phyloP scores from a whole-genome alignment of 2,888 invertebrate species.

The Amiota communis region DNA sequence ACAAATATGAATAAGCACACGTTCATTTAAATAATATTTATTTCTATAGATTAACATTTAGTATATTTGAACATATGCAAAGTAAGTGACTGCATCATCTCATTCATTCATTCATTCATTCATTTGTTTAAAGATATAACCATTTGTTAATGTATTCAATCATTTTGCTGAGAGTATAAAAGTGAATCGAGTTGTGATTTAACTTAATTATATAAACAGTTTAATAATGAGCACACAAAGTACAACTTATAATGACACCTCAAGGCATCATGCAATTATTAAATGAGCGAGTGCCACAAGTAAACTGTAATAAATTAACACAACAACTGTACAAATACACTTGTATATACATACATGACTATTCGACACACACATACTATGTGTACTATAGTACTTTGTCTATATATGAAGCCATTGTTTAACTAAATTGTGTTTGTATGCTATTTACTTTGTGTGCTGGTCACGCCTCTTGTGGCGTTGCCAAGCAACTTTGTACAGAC shows the following conservation, averaged over 20 bases:
- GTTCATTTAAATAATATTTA: neutral
- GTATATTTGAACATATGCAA: no score
- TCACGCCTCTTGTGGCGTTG: neutral
- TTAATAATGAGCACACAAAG: constrained; percentile 46
- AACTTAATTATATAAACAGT: constrained; percentile 56
- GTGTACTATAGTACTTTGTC: neutral
- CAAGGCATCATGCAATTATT: constrained; percentile 73
- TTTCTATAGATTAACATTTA: no score
- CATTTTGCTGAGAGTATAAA: no score
- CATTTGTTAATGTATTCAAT: no score
- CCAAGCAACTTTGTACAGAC: neutral
- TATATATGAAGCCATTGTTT: neutral
- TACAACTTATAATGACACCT: constrained; percentile 67
- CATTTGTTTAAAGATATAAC: no score
- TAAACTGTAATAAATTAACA: constrained; percentile 24
- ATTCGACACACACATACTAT: neutral
- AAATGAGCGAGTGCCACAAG: constrained; percentile 71
- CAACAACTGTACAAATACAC: neutral
- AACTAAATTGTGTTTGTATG: neutral
- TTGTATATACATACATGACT: no score
- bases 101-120: no score
- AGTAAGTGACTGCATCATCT: no score
- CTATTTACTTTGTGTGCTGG: neutral
- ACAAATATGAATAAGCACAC: neutral
- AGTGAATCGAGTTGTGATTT: constrained; percentile 39